Base-by-base conservation (phyloP, 2,113 vertebrate genomes). In the Albula goreensis region DNA sequence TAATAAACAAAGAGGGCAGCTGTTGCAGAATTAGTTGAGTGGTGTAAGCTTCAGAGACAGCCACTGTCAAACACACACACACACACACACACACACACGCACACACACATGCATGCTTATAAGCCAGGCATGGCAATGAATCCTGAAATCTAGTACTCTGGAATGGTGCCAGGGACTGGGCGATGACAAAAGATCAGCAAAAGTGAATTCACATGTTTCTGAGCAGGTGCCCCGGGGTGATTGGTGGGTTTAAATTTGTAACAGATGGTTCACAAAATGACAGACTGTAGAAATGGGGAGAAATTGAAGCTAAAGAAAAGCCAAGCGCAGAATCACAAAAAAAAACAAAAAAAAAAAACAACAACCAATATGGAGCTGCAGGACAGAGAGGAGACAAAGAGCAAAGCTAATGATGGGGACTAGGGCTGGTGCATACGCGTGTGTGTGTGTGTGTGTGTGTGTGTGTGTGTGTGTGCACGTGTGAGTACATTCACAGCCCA, bases 231-330 rank as follows among this genome's bases (percentile, higher is more conserved):
- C 85, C 80, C 17, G 50, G 85, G 85, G 80, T 25, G 31, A 50
- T 86, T 50, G 15, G 63, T 31, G 63, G 49, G 8, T 56, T 51
- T 52, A 77, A 53, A 86, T 86, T 50, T 50, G 60, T 50, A 70
- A 19, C 85, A 86, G 85, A 86, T 86, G 85, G 85, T 86, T 82
- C 56, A 80, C 63, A 66, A 86, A 53, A 74, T 84, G 83, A 77
- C 83, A 84, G 83, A 70, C 48, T 77, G 63, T 17, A 84, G 49
- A 84, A 57, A 48, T 5, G 31, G 52, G 60, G 60, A 83, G 78
- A 31, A 31, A 81, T 25, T 77, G 56, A 50, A 63, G 50, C 53
- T 51, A 22, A 74, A 66, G 56, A 57, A 60, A 15, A 52, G 79
- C 63, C 17, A 50, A 81, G 80, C 49, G 11, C 50, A 51, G 80